Conservation (phyloP, 2,113 vertebrate genomes). For the Eretmochelys imbricata region DNA sequence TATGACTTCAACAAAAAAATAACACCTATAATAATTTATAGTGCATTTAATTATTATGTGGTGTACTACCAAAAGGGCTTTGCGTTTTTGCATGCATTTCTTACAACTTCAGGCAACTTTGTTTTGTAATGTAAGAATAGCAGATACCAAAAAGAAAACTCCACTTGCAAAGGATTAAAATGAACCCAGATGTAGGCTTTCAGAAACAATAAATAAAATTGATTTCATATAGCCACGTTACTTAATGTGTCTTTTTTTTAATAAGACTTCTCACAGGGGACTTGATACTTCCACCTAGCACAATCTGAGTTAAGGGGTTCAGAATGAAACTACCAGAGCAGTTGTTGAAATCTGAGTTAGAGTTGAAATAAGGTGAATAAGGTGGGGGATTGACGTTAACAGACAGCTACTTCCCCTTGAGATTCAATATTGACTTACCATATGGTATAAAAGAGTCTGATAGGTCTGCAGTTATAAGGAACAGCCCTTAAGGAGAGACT, state of each 20-base stretch:
- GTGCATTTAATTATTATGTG: not conserved
- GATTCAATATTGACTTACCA: conserved; percentile 60
- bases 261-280: conserved; percentile 35
- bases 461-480: conserved; percentile 51
- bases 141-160: conserved; percentile 37
- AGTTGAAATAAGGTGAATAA: conserved; percentile 54
- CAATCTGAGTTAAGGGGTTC: conserved; percentile 49
- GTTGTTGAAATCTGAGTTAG: conserved; percentile 63
- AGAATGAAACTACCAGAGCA: conserved; percentile 40
- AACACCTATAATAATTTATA: not conserved
- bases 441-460: conserved; percentile 52
- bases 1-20: not conserved
- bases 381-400: conserved; percentile 27
- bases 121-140: not conserved
- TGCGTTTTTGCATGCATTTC: conserved; percentile 17
- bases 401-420: not conserved
- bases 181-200: not conserved
- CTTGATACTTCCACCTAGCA: conserved; percentile 41
- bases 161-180: conserved; percentile 40
- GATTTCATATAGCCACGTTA: conserved; percentile 58
- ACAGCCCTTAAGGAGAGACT: conserved; percentile 15
- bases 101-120: conserved; percentile 42
- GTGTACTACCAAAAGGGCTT: not conserved
- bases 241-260: conserved; percentile 56
- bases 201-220: conserved; percentile 8